Conservation (phyloP, 2,888 invertebrate species). For the Stegana nigrithorax region DNA sequence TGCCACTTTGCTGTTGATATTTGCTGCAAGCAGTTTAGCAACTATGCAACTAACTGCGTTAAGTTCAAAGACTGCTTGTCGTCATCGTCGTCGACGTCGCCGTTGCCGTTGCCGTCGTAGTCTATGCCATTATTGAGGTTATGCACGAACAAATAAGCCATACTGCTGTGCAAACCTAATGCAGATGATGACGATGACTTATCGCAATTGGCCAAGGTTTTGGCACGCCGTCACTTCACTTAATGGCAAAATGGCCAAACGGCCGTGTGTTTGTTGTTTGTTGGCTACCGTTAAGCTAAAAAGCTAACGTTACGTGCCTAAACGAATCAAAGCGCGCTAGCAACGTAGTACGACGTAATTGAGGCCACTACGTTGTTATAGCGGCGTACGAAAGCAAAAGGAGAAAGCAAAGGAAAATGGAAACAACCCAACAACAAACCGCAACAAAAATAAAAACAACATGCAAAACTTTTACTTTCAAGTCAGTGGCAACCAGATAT, state of each 20-base stretch:
- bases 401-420: slow-evolving; percentile 33
- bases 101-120: neutral
- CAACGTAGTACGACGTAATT: slow-evolving; percentile 46
- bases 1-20: neutral
- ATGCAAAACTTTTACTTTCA: slow-evolving; percentile 51
- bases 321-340: neutral
- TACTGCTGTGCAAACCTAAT: neutral
- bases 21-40: neutral
- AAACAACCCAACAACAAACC: slow-evolving; percentile 36
- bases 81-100: neutral
- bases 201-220: slow-evolving; percentile 7
- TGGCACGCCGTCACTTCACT: neutral
- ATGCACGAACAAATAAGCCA: neutral
- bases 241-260: neutral
- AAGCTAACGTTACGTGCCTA: slow-evolving; percentile 51
- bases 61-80: neutral
- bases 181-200: neutral
- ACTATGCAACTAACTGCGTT: slow-evolving; percentile 7
- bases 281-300: slow-evolving; percentile 16
- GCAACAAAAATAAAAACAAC: slow-evolving; percentile 28
- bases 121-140: neutral
- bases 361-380: slow-evolving; percentile 44
- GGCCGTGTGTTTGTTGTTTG: too few relatives aligned
- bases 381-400: slow-evolving; percentile 28
- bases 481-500: neutral